Conservation (phyloP, 2,113 vertebrate species). For the Cyprinodon tularosa region DNA sequence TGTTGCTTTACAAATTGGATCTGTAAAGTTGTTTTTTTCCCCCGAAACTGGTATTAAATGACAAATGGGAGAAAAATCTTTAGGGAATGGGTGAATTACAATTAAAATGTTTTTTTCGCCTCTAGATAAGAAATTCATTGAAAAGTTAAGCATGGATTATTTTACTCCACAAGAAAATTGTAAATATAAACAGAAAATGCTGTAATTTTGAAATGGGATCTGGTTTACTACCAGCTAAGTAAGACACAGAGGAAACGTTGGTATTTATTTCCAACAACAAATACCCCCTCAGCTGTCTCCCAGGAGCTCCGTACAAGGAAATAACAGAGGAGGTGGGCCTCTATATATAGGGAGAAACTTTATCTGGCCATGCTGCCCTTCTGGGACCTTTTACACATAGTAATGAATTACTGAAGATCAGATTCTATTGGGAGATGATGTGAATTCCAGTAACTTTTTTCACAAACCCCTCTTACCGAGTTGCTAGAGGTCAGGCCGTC, state of each 20-base stretch:
- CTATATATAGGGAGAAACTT: slow-evolving; percentile 71
- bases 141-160: not conserved
- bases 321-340: slow-evolving; percentile 41
- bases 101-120: too few species aligned
- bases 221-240: slow-evolving; percentile 52
- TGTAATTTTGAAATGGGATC: slow-evolving; percentile 33
- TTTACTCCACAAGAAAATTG: not conserved
- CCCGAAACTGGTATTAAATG: too few species aligned
- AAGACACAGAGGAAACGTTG: slow-evolving; percentile 31
- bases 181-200: slow-evolving; percentile 18
- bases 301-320: slow-evolving; percentile 71
- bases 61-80: too few species aligned
- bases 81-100: too few species aligned
- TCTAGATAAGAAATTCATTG: not conserved
- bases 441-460: slow-evolving; percentile 8
- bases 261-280: slow-evolving; percentile 64
- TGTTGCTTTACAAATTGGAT: too few species aligned
- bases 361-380: slow-evolving; percentile 49
- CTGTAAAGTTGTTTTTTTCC: too few species aligned
- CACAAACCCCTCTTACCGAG: slow-evolving; percentile 70
- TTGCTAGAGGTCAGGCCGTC: slow-evolving; percentile 66
- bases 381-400: slow-evolving; percentile 36
- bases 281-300: slow-evolving; percentile 41
- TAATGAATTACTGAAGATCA: slow-evolving; percentile 28
- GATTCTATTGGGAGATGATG: slow-evolving; percentile 24